A percentile compares a stretch with the other conserved stretches of the same genome.
phyloP scores from a whole-genome alignment of 2,888 invertebrate genomes.

The Drosophila robusta region DNA sequence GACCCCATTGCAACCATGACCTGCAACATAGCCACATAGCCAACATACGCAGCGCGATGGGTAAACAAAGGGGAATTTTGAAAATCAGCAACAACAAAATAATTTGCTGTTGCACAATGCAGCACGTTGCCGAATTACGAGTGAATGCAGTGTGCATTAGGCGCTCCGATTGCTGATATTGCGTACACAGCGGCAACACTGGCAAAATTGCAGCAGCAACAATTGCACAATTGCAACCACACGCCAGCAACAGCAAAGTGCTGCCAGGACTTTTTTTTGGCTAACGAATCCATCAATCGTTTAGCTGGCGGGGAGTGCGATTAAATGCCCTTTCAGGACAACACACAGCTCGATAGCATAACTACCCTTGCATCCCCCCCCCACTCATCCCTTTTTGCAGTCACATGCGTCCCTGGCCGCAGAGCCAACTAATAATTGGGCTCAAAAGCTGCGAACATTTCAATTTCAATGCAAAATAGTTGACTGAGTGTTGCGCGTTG shows the following conservation, averaged over 20 bases:
- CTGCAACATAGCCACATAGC: not conserved
- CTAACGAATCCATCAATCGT: conserved; percentile 11
- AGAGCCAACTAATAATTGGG: conserved; percentile 37
- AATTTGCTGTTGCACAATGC: not conserved
- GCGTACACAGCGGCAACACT: conserved; percentile 10
- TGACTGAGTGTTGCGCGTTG: conserved; percentile 28
- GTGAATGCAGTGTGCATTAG: conserved; percentile 17
- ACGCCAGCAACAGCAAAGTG: conserved; percentile 10
- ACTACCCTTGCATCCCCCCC: not conserved
- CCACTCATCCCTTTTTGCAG: not conserved
- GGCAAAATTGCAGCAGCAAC: conserved; percentile 9
- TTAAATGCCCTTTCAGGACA: conserved; percentile 13
- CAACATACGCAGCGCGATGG: not conserved
- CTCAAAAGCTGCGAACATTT: conserved; percentile 67
- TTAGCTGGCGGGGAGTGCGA: conserved; percentile 7
- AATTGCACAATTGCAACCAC: conserved; percentile 5
- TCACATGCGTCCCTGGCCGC: conserved; percentile 1
- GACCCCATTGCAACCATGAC: not conserved
- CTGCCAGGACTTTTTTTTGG: conserved; percentile 1
- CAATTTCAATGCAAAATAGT: conserved; percentile 76
- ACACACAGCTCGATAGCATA: not conserved
- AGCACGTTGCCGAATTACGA: not conserved
- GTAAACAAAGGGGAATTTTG: no score
- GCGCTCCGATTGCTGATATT: conserved; percentile 1
- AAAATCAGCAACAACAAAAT: not conserved